Base-by-base conservation (phyloP, 2,797 vertebrate genomes). In the Myripristis jacobus region DNA sequence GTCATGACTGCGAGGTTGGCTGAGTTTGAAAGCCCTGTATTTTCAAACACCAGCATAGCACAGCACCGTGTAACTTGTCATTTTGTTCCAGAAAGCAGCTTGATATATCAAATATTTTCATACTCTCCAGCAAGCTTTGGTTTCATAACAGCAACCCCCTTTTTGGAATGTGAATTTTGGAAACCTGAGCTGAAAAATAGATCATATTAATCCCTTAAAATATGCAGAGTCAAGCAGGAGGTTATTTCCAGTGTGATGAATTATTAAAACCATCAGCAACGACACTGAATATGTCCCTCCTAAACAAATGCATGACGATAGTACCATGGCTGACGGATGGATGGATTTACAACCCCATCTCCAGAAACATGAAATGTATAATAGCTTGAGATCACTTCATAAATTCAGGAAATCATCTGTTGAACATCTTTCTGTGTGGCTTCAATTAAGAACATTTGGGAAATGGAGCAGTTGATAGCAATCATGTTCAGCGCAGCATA, bases 381-480 rank as follows among this genome's bases (percentile, higher is more conserved):
- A 44, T 53, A 2, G 7, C 61, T 64, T 73, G n/a, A 34, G 9
- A 53, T 66, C n/a, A 41, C 22, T 47, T n/a, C 18, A 6, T 12
- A n/a, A 18, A 48, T 41, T 38, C 48, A 66, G 48, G 29, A 9
- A 44, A 27, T 1, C 77, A 87, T 78, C 82, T 87, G 83, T 72
- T 66, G 29, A 72, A 80, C 71, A 66, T 77, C 24, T 82, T 34
- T 51, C 31, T 34, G 41, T 62, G 53, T 75, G 74, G 59, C 24
- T 81, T 77, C 6, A 44, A 72, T 85, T 71, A 68, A 21, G 38
- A 62, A 12, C 44, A 1, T 65, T 22, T 11, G 16, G 24, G 46
- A 52, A 58, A 43, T 56, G 44, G 38, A 66, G 57, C 15, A 27
- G 43, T 56, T 54, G 51, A 9, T 38, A 18, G 19, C 12, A 9